Evolutionary conservation across 1,140 invertebrate species (phyloP).

Genomic region (Pararge aegeria): DNA sequence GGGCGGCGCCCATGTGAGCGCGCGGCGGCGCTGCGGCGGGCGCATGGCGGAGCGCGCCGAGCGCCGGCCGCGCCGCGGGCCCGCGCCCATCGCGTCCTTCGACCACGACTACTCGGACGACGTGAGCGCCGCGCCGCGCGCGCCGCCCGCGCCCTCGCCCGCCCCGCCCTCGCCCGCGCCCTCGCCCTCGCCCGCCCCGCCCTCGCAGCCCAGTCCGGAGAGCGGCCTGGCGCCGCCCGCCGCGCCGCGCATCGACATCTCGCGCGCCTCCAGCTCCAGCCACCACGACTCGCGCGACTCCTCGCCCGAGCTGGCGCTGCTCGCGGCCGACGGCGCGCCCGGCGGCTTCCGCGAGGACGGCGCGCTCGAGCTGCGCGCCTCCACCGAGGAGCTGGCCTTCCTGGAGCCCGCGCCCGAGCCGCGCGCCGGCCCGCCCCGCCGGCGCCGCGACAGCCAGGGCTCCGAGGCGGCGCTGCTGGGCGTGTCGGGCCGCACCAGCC

Average conservation of each 20-base stretch:
- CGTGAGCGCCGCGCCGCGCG: slow-evolving; percentile 68
- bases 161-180: neutral
- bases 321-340: slow-evolving; percentile 45
- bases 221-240: slow-evolving; percentile 73
- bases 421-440: slow-evolving; percentile 61
- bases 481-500: slow-evolving; percentile 90
- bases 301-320: slow-evolving; percentile 88
- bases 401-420: slow-evolving; percentile 80
- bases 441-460: slow-evolving; percentile 88
- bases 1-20: slow-evolving; percentile 11
- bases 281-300: slow-evolving; percentile 91
- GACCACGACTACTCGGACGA: slow-evolving; percentile 92
- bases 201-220: slow-evolving; percentile 83
- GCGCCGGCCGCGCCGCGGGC: slow-evolving; percentile 88
- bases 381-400: slow-evolving; percentile 91
- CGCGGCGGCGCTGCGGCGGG: slow-evolving; percentile 29
- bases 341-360: slow-evolving; percentile 87
- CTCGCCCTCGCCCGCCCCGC: neutral
- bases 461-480: slow-evolving; percentile 89
- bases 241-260: slow-evolving; percentile 92
- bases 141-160: neutral
- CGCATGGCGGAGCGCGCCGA: slow-evolving; percentile 54
- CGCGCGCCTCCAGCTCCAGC: slow-evolving; percentile 91
- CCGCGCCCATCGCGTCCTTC: slow-evolving; percentile 95
- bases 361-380: slow-evolving; percentile 88